Base-by-base conservation (phyloP, 2,113 vertebrate species). In the Colossoma macropomum region DNA sequence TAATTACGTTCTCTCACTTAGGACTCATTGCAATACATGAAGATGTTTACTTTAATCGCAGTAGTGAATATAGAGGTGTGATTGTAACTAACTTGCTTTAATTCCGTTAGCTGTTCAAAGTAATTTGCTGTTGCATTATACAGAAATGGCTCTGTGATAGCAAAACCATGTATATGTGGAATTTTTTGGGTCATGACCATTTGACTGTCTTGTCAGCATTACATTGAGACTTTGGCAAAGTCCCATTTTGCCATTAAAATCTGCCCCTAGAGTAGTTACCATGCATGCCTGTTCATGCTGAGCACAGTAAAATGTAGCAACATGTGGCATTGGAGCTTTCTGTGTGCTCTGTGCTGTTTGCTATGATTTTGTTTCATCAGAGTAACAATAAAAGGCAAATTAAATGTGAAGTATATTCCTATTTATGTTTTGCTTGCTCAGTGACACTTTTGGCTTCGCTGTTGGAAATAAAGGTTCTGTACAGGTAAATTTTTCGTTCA, bases 191-290 rank as follows among this genome's bases (percentile, higher is more conserved):
- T 45, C 10, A 11, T 11, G 10, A 82, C 50, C 66, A 8, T 27
- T 70, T 71, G 12, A 41, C 28, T 9, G 10, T 45, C 41, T 9
- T 9, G 6, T 45, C 10, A 45, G 7, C 34, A 7, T 4, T 38
- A 38, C 34, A 38, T 38, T 38, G 34, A 38, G 34, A 76, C 4
- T 28, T 34, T n/a, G 4, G 25, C n/a, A 4, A 19, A n/a, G 21
- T 32, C 66, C 25, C 25, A 45, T 27, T 63, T 27, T 63, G 2
- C 12, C 23, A 63, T 63, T 63, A 63, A 48, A 83, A 84, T 85
- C 81, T 74, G 84, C 41, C 19, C 7, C 87, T 88, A 82, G 87
- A 85, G 50, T 19, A 52, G 50, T 52, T 52, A 45, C 41, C 41
- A 45, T 45, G 10, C 41, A 11, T 45, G 41, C 41, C 50, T 52